phyloP scores from a whole-genome alignment of 1,140 invertebrate genomes.

The Eulimnadia texana region DNA sequence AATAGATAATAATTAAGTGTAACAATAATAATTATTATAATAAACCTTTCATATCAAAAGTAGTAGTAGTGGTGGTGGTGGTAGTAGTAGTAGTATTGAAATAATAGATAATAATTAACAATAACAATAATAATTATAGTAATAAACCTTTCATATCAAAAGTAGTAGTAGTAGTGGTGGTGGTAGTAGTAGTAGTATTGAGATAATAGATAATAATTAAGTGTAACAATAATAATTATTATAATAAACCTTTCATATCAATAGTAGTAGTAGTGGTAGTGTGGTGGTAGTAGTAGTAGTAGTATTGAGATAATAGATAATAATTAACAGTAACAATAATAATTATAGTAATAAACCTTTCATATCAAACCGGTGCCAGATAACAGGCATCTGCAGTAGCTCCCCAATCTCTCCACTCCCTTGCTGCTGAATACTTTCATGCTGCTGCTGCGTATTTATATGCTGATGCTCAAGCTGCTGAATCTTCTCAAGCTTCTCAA shows the following conservation, averaged over 20 bases:
- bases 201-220: too few relatives aligned
- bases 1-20: too few relatives aligned
- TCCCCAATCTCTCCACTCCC: too few relatives aligned
- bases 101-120: too few relatives aligned
- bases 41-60: background rate
- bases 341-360: background rate
- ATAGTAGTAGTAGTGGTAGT: background rate
- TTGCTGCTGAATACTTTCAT: too few relatives aligned
- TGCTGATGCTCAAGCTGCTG: too few relatives aligned
- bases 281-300: background rate
- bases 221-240: background rate
- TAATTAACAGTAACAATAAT: background rate
- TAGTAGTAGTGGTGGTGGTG: too few relatives aligned
- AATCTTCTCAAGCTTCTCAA: background rate
- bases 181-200: background rate
- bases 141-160: background rate
- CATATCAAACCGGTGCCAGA: slow-evolving; percentile 7
- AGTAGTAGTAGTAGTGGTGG: background rate
- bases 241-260: background rate
- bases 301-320: background rate
- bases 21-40: background rate
- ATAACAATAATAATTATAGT: background rate
- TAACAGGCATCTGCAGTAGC: background rate
- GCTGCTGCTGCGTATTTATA: too few relatives aligned
- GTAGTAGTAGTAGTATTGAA: too few relatives aligned